Evolutionary conservation across 2,113 vertebrate species (phyloP).

Genomic region (Eptatretus burgeri): DNA sequence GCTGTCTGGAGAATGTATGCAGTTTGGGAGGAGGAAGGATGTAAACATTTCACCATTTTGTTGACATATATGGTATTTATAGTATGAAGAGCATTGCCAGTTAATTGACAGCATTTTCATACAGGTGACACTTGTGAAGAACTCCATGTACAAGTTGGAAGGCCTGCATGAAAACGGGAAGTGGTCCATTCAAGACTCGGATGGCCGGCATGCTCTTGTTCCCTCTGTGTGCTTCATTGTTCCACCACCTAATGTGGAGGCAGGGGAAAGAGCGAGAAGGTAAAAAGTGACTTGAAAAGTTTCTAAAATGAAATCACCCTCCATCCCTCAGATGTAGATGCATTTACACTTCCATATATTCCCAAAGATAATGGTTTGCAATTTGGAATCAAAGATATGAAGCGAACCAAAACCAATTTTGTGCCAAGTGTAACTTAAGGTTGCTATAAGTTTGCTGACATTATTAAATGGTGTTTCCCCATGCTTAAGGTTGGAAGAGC

Average conservation of each 20-base stretch:
- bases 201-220: slow-evolving; percentile 31
- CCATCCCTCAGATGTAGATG: background rate
- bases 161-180: background rate
- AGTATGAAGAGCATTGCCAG: too few relatives aligned
- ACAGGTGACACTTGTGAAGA: slow-evolving; percentile 5
- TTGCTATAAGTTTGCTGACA: background rate
- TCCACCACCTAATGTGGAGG: slow-evolving; percentile 62
- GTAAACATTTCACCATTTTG: too few relatives aligned
- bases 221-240: slow-evolving; percentile 78
- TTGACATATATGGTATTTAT: too few relatives aligned
- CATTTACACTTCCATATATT: background rate
- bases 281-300: slow-evolving; percentile 12
- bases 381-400: too few relatives aligned
- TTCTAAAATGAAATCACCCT: too few relatives aligned
- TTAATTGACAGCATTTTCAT: too few relatives aligned
- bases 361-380: too few relatives aligned
- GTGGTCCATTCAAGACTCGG: slow-evolving; percentile 13
- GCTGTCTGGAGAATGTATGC: too few relatives aligned
- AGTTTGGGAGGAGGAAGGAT: too few relatives aligned
- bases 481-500: too few relatives aligned
- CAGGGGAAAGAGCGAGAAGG: slow-evolving; percentile 34
- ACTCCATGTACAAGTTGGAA: background rate
- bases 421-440: background rate
- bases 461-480: too few relatives aligned
- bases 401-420: background rate